Conservation (phyloP, 2,797 vertebrate species). For the Natrix natrix region DNA sequence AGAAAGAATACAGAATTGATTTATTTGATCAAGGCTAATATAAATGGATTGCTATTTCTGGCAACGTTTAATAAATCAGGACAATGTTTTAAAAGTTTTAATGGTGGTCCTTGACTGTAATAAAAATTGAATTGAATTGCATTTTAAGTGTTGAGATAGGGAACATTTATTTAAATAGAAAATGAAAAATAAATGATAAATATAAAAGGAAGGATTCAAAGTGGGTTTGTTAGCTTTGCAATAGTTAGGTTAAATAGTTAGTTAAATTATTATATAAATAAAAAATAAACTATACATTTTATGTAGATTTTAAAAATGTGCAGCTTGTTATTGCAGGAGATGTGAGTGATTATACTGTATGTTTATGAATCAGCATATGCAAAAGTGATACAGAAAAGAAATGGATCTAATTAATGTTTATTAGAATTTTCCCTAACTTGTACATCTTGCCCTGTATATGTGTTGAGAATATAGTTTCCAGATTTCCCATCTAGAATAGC, state of each 20-base stretch:
- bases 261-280: not conserved
- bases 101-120: no score
- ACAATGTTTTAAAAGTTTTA: no score
- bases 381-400: not conserved
- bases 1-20: no score
- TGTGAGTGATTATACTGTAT: not conserved
- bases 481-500: not conserved
- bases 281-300: not conserved
- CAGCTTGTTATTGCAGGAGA: not conserved
- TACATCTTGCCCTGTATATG: not conserved
- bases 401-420: not conserved
- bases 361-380: not conserved
- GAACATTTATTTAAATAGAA: not conserved
- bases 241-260: not conserved
- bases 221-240: not conserved
- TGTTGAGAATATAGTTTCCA: not conserved
- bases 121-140: not conserved
- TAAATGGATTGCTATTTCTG: no score
- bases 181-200: not conserved
- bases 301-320: not conserved
- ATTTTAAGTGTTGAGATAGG: not conserved
- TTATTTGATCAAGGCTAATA: no score
- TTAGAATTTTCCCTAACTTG: not conserved
- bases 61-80: no score
- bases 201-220: not conserved